Percentiles rank a stretch among this genome's conserved stretches.
phyloP scores from a whole-genome alignment of 2,113 vertebrate genomes.

The Pimephales promelas region DNA sequence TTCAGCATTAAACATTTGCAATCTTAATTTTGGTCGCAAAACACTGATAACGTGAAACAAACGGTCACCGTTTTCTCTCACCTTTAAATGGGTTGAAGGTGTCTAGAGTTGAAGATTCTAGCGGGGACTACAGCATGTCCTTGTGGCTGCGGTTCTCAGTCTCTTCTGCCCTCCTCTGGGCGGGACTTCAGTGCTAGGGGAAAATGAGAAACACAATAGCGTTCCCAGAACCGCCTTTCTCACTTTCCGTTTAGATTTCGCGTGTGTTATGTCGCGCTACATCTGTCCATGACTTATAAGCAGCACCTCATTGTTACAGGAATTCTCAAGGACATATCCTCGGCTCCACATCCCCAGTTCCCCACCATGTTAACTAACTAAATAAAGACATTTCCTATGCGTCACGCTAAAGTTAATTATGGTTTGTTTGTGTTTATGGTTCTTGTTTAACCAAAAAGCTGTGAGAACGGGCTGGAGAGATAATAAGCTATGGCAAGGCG shows the following conservation, averaged over 20 bases:
- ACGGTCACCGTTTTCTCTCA: not conserved
- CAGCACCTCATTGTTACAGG: not conserved
- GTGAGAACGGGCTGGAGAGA: not conserved
- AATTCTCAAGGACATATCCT: not conserved
- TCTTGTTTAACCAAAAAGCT: not conserved
- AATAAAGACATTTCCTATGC: slow-evolving; percentile 19
- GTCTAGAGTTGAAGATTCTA: not conserved
- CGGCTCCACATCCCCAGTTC: not conserved
- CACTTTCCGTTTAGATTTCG: slow-evolving; percentile 9
- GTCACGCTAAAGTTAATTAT: slow-evolving; percentile 8
- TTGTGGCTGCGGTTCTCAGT: slow-evolving; percentile 43
- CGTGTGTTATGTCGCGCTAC: not conserved
- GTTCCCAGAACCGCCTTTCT: slow-evolving; percentile 8
- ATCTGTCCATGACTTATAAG: slow-evolving; percentile 27
- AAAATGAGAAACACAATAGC: not conserved
- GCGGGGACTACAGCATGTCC: slow-evolving; percentile 51
- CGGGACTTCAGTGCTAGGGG: not conserved
- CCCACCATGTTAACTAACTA: not conserved
- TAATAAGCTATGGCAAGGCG: not conserved
- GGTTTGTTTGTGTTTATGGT: not conserved
- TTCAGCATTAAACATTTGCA: not conserved
- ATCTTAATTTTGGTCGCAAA: not conserved
- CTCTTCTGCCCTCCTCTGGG: slow-evolving; percentile 7
- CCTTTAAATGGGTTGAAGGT: slow-evolving; percentile 1
- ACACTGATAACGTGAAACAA: not conserved